A percentile compares a stretch with the other conserved stretches of the same genome.
Conservation (phyloP, 2,888 invertebrate species). For the Pseudococcus longispinus region DNA sequence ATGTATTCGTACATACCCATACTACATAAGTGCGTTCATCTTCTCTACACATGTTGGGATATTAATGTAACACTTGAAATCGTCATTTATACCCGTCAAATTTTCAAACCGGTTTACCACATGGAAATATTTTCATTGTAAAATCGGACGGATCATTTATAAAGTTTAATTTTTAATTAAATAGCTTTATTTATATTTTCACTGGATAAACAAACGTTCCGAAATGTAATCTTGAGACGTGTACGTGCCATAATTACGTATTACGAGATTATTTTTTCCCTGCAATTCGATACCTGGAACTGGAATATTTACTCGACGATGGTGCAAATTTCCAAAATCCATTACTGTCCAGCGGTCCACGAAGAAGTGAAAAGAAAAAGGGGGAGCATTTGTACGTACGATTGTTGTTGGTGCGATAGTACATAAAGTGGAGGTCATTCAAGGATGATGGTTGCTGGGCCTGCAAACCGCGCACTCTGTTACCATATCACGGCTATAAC, state of each 20-base stretch:
- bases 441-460: constrained; percentile 51
- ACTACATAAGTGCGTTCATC: not conserved
- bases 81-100: constrained; percentile 38
- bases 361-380: not conserved
- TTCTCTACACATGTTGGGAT: not conserved
- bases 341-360: not conserved
- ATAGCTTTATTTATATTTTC: constrained; percentile 14
- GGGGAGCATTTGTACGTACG: not conserved
- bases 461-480: constrained; percentile 43
- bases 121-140: constrained; percentile 21
- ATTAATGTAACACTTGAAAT: constrained; percentile 26
- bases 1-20: too few relatives aligned
- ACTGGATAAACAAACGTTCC: not conserved
- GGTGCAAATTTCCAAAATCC: not conserved
- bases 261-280: not conserved
- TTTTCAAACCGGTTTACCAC: constrained; percentile 14
- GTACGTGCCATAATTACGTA: not conserved
- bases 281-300: not conserved
- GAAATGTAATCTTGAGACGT: not conserved
- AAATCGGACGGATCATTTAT: constrained; percentile 2
- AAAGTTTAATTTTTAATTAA: constrained; percentile 44
- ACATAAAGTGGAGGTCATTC: constrained; percentile 56
- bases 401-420: constrained; percentile 46
- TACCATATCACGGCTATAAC: constrained; percentile 41
- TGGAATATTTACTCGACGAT: not conserved